Percentiles rank a stretch among this genome's conserved stretches.
Conservation (phyloP, 2,888 invertebrate species). For the Sympetrum striolatum region DNA sequence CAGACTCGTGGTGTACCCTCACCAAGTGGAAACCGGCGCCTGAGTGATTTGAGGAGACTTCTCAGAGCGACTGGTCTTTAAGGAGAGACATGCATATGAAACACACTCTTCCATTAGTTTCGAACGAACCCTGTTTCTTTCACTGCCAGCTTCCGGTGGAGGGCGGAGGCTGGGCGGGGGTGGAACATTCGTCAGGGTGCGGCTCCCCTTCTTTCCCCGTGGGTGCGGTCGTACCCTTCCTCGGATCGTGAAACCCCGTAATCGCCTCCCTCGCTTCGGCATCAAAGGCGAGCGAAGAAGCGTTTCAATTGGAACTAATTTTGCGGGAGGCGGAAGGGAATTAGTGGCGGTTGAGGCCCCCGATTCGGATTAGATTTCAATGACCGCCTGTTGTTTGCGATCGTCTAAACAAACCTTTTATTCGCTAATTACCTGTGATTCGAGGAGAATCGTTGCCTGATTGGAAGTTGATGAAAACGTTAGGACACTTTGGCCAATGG, state of each 20-base stretch:
- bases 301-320: constrained; percentile 18
- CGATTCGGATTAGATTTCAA: not conserved
- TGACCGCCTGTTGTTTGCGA: too few relatives aligned
- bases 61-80: not conserved
- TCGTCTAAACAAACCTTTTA: too few relatives aligned
- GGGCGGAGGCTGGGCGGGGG: not conserved
- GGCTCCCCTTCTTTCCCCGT: not conserved
- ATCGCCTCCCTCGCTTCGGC: not conserved
- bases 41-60: not conserved
- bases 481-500: too few relatives aligned
- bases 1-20: not conserved
- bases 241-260: not conserved
- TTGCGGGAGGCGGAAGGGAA: not conserved
- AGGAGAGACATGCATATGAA: not conserved
- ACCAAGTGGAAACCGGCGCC: constrained; percentile 12
- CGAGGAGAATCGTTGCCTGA: too few relatives aligned
- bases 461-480: too few relatives aligned
- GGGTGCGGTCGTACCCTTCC: constrained; percentile 3
- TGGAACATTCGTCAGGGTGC: constrained; percentile 38
- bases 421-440: too few relatives aligned
- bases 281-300: not conserved
- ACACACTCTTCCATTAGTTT: not conserved
- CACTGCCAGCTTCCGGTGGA: constrained; percentile 22
- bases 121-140: not conserved
- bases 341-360: not conserved